Evolutionary conservation across 2,888 invertebrate species (phyloP).

Genomic region (Diarsia rubi): DNA sequence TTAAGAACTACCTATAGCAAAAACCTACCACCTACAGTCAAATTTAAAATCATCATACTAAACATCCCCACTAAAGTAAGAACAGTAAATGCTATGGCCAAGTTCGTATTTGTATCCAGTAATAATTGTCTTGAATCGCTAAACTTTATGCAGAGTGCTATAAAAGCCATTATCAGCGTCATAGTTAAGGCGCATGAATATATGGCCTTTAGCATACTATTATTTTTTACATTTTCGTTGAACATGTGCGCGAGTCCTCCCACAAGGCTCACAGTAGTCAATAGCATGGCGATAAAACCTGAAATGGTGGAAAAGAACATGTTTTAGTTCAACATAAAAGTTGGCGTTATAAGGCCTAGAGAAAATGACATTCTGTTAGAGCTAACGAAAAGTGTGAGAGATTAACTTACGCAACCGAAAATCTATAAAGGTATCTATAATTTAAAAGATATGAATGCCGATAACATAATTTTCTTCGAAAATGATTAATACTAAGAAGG

Average conservation of each 20-base stretch:
- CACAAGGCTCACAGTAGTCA: conserved; percentile 75
- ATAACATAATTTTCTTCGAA: background rate
- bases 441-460: background rate
- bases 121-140: conserved; percentile 55
- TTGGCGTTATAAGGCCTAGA: background rate
- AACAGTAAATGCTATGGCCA: conserved; percentile 72
- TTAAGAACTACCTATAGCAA: conserved; percentile 2
- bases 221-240: conserved; percentile 50
- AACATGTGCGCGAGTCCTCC: conserved; percentile 75
- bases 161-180: conserved; percentile 74
- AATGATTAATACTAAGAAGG: background rate
- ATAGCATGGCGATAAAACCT: conserved; percentile 79
- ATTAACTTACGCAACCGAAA: background rate
- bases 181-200: conserved; percentile 72
- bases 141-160: conserved; percentile 73
- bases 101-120: conserved; percentile 66
- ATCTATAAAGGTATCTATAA: no score
- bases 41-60: conserved; percentile 61
- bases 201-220: conserved; percentile 56
- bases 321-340: background rate
- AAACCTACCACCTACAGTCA: conserved; percentile 37
- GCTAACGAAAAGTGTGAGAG: background rate
- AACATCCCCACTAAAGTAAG: conserved; percentile 74
- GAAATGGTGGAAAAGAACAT: conserved; percentile 58
- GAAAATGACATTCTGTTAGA: background rate